These are phyloP conservation scores for Neelides folsomi DNA, from an alignment of 2,888 invertebrate species.

Conservation along the genomic window DNA sequence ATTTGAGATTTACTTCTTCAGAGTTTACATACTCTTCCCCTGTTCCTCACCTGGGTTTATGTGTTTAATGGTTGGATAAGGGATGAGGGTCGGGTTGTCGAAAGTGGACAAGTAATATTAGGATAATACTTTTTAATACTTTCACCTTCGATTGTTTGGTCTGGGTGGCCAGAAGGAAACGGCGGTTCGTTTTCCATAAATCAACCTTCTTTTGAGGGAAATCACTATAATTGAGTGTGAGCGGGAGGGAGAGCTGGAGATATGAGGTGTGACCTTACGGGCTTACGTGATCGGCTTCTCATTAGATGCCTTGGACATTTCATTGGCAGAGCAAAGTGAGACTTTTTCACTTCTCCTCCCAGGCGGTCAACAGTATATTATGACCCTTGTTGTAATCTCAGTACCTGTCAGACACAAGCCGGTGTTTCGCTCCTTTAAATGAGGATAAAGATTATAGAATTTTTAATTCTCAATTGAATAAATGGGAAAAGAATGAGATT, in stretches of 20 bases:
- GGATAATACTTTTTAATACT: too few relatives aligned
- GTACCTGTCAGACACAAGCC: too few relatives aligned
- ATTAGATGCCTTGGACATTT: slow-evolving; percentile 8
- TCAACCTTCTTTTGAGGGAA: slow-evolving; percentile 7
- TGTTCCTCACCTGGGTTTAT: too few relatives aligned
- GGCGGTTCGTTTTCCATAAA: not conserved
- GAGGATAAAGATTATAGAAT: too few relatives aligned
- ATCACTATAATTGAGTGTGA: slow-evolving; percentile 21
- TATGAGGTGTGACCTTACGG: slow-evolving; percentile 19
- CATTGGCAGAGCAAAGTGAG: slow-evolving; percentile 8
- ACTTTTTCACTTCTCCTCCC: slow-evolving; percentile 12
- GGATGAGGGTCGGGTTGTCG: too few relatives aligned
- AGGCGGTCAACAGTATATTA: slow-evolving; percentile 25
- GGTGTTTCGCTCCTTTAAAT: too few relatives aligned
- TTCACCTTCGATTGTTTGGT: too few relatives aligned
- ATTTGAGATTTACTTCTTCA: too few relatives aligned
- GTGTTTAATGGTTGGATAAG: too few relatives aligned
- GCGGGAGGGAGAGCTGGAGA: not conserved
- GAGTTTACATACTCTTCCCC: too few relatives aligned
- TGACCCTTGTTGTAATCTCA: not conserved
- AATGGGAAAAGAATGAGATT: not conserved
- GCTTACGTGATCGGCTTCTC: slow-evolving; percentile 4
- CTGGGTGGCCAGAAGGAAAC: slow-evolving; percentile 5
- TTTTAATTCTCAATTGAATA: not conserved
- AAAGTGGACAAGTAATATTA: too few relatives aligned